Conservation (phyloP, 37 sponge, comb jelly and placozoan species). For the Dysidea cf. avara region DNA sequence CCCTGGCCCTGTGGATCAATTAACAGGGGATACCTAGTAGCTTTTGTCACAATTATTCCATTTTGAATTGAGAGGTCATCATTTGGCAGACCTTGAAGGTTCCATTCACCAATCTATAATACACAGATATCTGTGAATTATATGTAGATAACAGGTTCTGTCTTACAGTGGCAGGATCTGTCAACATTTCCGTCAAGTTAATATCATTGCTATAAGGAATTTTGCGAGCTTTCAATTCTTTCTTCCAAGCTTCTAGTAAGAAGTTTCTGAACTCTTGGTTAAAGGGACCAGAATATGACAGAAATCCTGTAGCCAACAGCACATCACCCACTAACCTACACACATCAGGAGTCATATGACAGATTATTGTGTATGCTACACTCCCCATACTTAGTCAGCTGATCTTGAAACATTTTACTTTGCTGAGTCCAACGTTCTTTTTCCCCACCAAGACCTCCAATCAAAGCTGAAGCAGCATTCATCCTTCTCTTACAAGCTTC, state of each 20-base stretch:
- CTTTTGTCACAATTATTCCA: constrained; percentile 98
- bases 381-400: constrained; percentile 66
- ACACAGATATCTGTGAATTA: too few relatives aligned
- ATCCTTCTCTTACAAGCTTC: constrained; percentile 95
- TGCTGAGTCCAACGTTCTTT: constrained; percentile 95
- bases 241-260: constrained; percentile 87
- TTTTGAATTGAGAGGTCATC: constrained; percentile 98
- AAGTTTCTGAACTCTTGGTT: constrained; percentile 95
- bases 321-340: constrained; percentile 93
- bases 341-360: too few relatives aligned
- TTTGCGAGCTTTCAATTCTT: constrained; percentile 70
- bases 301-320: constrained; percentile 93
- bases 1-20: constrained; percentile 99
- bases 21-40: constrained; percentile 95
- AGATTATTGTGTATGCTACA: too few relatives aligned
- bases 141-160: too few relatives aligned
- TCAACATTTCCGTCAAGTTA: constrained; percentile 90
- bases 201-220: constrained; percentile 84
- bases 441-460: constrained; percentile 96
- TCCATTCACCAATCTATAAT: constrained; percentile 83
- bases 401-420: constrained; percentile 94
- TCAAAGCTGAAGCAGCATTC: constrained; percentile 96
- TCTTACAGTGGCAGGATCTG: constrained; percentile 70
- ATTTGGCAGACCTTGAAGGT: constrained; percentile 98
- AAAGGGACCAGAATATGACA: constrained; percentile 99